Conservation (phyloP, 2,113 vertebrate genomes). For the Eulemur rufifrons region DNA sequence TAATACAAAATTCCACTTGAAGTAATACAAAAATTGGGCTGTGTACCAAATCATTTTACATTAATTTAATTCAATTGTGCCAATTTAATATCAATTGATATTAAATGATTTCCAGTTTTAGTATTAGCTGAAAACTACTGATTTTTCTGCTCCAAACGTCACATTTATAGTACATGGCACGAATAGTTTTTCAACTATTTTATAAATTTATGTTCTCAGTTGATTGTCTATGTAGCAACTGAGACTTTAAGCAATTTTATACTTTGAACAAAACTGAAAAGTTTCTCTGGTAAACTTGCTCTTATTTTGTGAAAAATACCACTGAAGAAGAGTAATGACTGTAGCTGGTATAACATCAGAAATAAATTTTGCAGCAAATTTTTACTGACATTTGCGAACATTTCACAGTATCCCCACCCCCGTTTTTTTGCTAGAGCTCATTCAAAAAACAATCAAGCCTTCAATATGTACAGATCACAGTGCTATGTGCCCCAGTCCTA, state of each 20-base stretch:
- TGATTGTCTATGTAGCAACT: constrained; percentile 34
- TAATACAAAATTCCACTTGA: constrained; percentile 65
- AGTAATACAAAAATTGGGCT: constrained; percentile 66
- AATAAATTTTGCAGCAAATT: constrained; percentile 14
- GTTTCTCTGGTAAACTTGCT: constrained; percentile 22
- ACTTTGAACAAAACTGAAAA: constrained; percentile 33
- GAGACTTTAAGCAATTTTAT: constrained; percentile 21
- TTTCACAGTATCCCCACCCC: not conserved
- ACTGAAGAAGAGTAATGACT: constrained; percentile 29
- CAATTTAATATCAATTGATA: constrained; percentile 61
- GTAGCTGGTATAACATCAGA: not conserved
- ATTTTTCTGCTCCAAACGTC: constrained; percentile 42
- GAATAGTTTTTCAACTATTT: constrained; percentile 42
- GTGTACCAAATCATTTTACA: constrained; percentile 64
- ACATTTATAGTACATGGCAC: constrained; percentile 1
- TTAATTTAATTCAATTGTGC: constrained; percentile 63
- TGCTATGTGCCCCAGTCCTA: not conserved
- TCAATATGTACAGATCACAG: not conserved
- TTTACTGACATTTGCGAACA: not conserved
- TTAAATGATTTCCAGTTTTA: constrained; percentile 53
- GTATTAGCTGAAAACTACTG: constrained; percentile 49
- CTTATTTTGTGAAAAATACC: constrained; percentile 55
- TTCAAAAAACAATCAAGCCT: not conserved
- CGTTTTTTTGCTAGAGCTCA: not conserved
- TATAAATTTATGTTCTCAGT: constrained; percentile 19